Percentiles rank a stretch among this genome's conserved stretches.
Evolutionary conservation across 2,888 invertebrate species (phyloP).

Genomic region (Nephrotoma appendiculata): DNA sequence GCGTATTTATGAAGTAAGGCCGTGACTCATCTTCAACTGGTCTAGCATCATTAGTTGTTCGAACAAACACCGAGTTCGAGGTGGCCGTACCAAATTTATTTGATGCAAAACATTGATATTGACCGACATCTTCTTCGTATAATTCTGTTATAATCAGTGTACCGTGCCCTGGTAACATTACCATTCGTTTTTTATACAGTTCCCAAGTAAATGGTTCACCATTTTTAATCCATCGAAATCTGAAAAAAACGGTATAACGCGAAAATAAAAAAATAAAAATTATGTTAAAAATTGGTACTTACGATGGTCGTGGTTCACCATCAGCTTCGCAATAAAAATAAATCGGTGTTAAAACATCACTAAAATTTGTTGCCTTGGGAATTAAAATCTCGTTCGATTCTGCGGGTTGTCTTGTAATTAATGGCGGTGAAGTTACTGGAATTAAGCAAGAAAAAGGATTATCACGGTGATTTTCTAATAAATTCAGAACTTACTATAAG

Average conservation of each 20-base stretch:
- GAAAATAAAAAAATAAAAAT: too few species aligned
- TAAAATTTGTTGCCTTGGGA: too few species aligned
- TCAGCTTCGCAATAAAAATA: too few species aligned
- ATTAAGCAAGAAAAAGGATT: too few species aligned
- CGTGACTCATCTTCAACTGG: conserved; percentile 31
- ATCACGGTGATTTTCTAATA: too few species aligned
- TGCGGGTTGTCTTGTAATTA: too few species aligned
- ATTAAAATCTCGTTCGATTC: too few species aligned
- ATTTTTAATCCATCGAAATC: conserved; percentile 90
- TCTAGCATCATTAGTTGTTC: conserved; percentile 49
- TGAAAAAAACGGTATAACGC: conserved; percentile 21
- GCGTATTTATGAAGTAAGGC: conserved; percentile 84
- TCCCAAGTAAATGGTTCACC: conserved; percentile 87
- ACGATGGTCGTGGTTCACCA: too few species aligned
- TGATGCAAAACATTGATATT: conserved; percentile 89
- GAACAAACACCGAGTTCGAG: conserved; percentile 87
- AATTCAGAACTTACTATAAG: too few species aligned
- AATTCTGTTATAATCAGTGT: conserved; percentile 83
- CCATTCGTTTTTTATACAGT: conserved; percentile 86
- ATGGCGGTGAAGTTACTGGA: too few species aligned
- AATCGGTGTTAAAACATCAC: too few species aligned
- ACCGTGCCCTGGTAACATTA: conserved; percentile 86
- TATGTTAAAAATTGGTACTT: too few species aligned
- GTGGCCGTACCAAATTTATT: conserved; percentile 91
- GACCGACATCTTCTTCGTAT: conserved; percentile 80